Base-by-base conservation (phyloP, 2,797 vertebrate genomes). In the Apogon hyalosoma region DNA sequence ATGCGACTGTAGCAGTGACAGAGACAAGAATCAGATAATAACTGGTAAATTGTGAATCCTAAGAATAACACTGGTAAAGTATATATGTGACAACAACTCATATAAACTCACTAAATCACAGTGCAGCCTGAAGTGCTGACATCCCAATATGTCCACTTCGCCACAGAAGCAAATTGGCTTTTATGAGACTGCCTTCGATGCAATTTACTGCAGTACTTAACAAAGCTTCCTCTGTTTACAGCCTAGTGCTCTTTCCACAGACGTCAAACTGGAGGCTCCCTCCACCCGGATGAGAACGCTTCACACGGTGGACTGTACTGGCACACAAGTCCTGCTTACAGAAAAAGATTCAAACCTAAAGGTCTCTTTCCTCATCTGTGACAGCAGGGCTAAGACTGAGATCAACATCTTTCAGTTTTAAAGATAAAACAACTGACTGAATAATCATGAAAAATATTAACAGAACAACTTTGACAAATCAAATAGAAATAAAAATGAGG, bases 181-280 rank as follows among this genome's bases (percentile, higher is more conserved):
- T 90, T 90, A 91, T 89, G 90, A 87, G 89, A 63, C 75, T 77
- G 79, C 85, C 81, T 87, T 86, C 79, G 11, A 79, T 81, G 86
- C 78, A 84, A 80, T 90, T 91, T 84, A 88, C 75, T 73, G 76
- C 76, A 81, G 85, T 79, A 80, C 86, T 90, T 90, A 88, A 90
- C 86, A 91, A 88, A 91, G 88, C 87, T 66, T 85, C 83, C 69
- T 77, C 87, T 88, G 84, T 90, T 90, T 87, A 87, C 81, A 78
- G 64, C 73, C 71, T 67, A 18, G 46, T 43, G 68, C 72, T 80
- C 66, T 80, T 81, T 85, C 83, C 79, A 71, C 6, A 63, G 76
- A 87, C 62, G 67, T 80, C 72, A 77, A 71, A 77, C 61, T 50
- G 60, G 45, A 75, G 65, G 58, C 66, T 84, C 63, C 66, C 51